phyloP scores from a whole-genome alignment of 2,113 vertebrate genomes.

The Fregata magnificens region DNA sequence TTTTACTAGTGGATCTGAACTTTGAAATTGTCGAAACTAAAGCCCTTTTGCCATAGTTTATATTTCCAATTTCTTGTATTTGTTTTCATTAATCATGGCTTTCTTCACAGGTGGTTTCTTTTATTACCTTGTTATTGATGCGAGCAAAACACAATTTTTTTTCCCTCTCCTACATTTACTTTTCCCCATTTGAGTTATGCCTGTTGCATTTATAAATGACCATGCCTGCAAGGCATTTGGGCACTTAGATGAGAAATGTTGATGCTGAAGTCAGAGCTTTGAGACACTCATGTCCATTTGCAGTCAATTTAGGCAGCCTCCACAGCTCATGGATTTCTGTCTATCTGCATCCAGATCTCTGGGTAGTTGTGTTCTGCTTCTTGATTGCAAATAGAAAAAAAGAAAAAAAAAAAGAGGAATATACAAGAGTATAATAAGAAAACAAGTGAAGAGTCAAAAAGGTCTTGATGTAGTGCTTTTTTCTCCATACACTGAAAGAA shows the following conservation, averaged over 20 bases:
- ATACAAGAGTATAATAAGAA: not conserved
- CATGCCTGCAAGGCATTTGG: constrained; percentile 35
- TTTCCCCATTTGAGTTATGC: not conserved
- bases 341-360: not conserved
- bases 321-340: constrained; percentile 14
- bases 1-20: constrained; percentile 5
- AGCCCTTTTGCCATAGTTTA: not conserved
- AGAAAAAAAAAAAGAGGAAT: not conserved
- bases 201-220: constrained; percentile 48
- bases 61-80: constrained; percentile 34
- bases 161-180: not conserved
- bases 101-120: constrained; percentile 56
- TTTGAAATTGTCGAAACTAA: not conserved
- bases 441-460: not conserved
- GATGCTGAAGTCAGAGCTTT: constrained; percentile 26
- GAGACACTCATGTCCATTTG: not conserved
- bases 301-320: not conserved
- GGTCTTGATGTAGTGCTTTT: not conserved
- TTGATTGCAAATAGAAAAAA: not conserved
- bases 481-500: not conserved
- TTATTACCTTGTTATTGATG: constrained; percentile 42
- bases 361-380: not conserved
- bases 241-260: constrained; percentile 37
- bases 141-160: not conserved
- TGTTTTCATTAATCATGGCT: constrained; percentile 52